Evolutionary conservation across 2,888 invertebrate genomes (phyloP).

Genomic region (Geophilus truncorum): DNA sequence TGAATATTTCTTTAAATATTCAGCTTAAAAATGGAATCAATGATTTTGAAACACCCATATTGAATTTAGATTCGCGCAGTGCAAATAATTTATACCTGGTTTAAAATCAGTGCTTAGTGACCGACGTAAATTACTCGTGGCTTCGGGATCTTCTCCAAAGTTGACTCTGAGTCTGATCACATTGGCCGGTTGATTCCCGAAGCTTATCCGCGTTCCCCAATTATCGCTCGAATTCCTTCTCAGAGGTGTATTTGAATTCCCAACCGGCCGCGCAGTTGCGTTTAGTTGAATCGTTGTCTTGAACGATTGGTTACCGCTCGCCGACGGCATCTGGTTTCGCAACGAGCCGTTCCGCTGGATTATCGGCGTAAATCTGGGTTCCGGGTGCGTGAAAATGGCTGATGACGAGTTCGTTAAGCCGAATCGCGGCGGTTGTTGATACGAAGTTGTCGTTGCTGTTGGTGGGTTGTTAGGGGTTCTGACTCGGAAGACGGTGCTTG

Average conservation of each 20-base stretch:
- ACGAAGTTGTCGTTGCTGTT: too few relatives aligned
- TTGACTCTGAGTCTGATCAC: neutral
- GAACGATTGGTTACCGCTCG: neutral
- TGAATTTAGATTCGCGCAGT: too few relatives aligned
- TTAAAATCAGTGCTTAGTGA: neutral
- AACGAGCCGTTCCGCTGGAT: neutral
- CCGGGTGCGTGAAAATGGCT: neutral
- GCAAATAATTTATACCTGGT: too few relatives aligned
- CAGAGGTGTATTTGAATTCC: neutral
- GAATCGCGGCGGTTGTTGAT: too few relatives aligned
- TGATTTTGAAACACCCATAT: too few relatives aligned
- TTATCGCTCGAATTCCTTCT: neutral
- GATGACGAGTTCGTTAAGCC: too few relatives aligned
- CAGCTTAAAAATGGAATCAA: too few relatives aligned
- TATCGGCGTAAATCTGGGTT: neutral
- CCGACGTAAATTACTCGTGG: neutral
- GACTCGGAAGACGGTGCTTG: neutral
- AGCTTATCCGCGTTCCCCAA: neutral
- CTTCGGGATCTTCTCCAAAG: neutral
- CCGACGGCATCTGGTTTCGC: neutral
- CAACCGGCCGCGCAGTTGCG: too few relatives aligned
- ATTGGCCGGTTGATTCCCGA: neutral
- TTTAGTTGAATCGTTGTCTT: neutral
- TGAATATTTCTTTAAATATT: too few relatives aligned
- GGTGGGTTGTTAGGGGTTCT: too few relatives aligned